These are phyloP conservation scores for Sebastiscus albofasciatus DNA, from an alignment of 2,797 vertebrate genomes.

Conservation along the genomic window DNA sequence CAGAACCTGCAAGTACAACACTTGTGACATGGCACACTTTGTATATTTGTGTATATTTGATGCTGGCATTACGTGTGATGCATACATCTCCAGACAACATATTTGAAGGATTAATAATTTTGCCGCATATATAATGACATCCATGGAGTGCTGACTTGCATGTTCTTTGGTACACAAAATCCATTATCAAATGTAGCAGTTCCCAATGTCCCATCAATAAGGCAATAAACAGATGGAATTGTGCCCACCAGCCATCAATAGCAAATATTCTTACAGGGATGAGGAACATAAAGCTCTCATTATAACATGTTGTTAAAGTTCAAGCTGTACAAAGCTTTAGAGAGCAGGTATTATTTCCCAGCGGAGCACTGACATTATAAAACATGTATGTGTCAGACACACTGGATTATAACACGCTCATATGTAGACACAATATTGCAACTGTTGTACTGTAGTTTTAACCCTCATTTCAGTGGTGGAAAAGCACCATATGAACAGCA, in stretches of 20 bases:
- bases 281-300: slow-evolving; percentile 53
- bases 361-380: slow-evolving; percentile 33
- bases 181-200: slow-evolving; percentile 63
- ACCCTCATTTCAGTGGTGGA: not conserved
- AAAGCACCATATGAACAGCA: not conserved
- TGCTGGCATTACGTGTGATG: not conserved
- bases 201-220: slow-evolving; percentile 75
- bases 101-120: slow-evolving; percentile 59
- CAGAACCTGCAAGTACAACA: not conserved
- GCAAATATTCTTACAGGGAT: slow-evolving; percentile 51
- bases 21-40: not conserved
- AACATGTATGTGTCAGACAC: slow-evolving; percentile 32
- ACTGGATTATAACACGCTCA: slow-evolving; percentile 22
- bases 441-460: not conserved
- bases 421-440: slow-evolving; percentile 7
- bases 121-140: slow-evolving; percentile 57
- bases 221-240: slow-evolving; percentile 56
- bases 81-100: slow-evolving; percentile 35
- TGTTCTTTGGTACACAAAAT: slow-evolving; percentile 52
- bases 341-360: slow-evolving; percentile 71
- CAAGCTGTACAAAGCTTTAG: slow-evolving; percentile 52
- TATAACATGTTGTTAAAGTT: slow-evolving; percentile 50
- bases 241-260: slow-evolving; percentile 47
- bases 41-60: slow-evolving; percentile 12
- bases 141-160: slow-evolving; percentile 61